Evolutionary conservation across 2,113 vertebrate genomes (phyloP).

Genomic region (Boulengeromyrus knoepffleri): DNA sequence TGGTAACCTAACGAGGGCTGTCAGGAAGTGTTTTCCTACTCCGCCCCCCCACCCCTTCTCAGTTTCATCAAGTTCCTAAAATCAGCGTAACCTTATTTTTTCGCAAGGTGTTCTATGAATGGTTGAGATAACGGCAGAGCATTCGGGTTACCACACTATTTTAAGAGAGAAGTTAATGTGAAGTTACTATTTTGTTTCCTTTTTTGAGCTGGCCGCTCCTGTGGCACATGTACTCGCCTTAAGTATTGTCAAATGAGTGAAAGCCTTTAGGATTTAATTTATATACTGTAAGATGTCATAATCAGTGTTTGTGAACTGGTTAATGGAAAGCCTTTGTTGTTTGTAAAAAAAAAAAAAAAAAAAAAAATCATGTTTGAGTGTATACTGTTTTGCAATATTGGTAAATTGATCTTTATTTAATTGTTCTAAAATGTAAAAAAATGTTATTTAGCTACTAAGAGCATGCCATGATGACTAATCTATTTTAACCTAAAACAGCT

Average conservation of each 20-base stretch:
- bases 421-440: slow-evolving; percentile 10
- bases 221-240: slow-evolving; percentile 6
- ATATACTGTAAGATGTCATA: slow-evolving; percentile 10
- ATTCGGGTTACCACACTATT: slow-evolving; percentile 8
- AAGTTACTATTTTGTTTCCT: neutral
- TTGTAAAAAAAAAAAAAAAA: neutral
- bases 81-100: neutral
- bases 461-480: slow-evolving; percentile 15
- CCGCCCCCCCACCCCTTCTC: too few species aligned
- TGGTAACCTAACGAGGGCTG: slow-evolving; percentile 7
- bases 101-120: neutral
- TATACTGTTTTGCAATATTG: slow-evolving; percentile 9
- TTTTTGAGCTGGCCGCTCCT: neutral
- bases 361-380: slow-evolving; percentile 8
- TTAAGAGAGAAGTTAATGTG: neutral
- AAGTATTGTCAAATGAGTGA: slow-evolving; percentile 14
- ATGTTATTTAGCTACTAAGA: slow-evolving; percentile 13
- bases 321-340: slow-evolving; percentile 9
- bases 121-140: neutral
- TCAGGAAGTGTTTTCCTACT: neutral
- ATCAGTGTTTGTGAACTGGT: slow-evolving; percentile 15
- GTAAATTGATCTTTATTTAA: slow-evolving; percentile 10
- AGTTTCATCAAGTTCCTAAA: neutral
- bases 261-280: slow-evolving; percentile 11
- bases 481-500: slow-evolving; percentile 15